These are phyloP conservation scores for Hedya salicella DNA, from an alignment of 2,888 invertebrate species.

Conservation along the genomic window DNA sequence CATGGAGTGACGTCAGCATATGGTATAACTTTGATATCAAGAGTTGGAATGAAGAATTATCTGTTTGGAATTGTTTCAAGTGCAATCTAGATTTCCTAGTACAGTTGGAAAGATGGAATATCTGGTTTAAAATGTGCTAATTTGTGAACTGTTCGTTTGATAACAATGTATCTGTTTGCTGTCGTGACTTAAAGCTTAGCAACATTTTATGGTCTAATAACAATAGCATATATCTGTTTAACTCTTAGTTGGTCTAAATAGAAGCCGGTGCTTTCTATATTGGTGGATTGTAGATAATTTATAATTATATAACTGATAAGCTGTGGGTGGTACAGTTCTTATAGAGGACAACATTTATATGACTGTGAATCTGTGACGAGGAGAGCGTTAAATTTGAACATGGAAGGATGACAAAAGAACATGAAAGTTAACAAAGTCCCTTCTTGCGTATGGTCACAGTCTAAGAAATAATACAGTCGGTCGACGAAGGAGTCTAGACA, in stretches of 20 bases:
- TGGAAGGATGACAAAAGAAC: too few species aligned
- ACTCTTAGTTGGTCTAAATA: background rate
- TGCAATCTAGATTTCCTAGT: constrained; percentile 6
- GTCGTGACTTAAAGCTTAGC: background rate
- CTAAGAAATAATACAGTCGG: too few species aligned
- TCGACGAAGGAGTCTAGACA: too few species aligned
- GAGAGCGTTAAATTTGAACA: too few species aligned
- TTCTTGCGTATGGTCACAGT: too few species aligned
- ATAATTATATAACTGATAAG: too few species aligned
- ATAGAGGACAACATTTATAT: too few species aligned
- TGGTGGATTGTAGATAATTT: too few species aligned
- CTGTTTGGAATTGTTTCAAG: constrained; percentile 22
- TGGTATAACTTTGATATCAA: constrained; percentile 12
- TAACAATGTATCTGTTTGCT: background rate
- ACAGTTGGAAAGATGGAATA: background rate
- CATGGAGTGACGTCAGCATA: constrained; percentile 34
- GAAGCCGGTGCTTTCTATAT: background rate
- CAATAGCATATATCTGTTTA: background rate
- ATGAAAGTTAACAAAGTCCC: too few species aligned
- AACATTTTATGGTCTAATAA: background rate
- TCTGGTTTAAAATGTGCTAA: constrained; percentile 1
- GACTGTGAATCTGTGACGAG: too few species aligned
- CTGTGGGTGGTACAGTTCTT: too few species aligned
- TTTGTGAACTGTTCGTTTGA: background rate
- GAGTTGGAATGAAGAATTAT: constrained; percentile 13